These are phyloP conservation scores for Crenichthys baileyi DNA, from an alignment of 2,797 vertebrate genomes.

Conservation along the genomic window DNA sequence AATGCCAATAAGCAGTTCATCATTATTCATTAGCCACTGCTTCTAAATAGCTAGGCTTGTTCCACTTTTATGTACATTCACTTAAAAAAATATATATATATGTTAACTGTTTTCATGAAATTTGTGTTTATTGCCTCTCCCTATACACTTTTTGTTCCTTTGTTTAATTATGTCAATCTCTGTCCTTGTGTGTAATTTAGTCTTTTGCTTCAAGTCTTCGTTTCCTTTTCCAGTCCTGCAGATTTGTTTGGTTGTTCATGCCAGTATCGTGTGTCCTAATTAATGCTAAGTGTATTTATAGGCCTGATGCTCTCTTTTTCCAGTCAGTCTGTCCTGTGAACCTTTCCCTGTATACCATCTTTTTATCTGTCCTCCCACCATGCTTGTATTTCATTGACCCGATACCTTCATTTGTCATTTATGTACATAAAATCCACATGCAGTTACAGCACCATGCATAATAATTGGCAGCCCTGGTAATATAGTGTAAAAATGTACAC, in stretches of 20 bases:
- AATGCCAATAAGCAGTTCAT: neutral
- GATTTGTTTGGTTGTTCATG: neutral
- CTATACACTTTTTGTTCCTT: neutral
- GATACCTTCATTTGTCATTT: neutral
- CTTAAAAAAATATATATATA: neutral
- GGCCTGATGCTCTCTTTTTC: neutral
- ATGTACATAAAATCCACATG: neutral
- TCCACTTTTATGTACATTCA: neutral
- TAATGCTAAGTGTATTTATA: neutral
- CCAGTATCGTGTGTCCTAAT: constrained; percentile 2
- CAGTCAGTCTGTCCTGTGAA: neutral
- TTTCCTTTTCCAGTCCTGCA: neutral
- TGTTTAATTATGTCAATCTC: neutral
- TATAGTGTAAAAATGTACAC: neutral
- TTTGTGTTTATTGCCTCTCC: neutral
- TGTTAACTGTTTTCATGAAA: neutral
- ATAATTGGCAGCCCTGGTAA: neutral
- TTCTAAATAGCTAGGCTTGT: neutral
- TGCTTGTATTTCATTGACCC: neutral
- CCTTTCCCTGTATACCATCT: neutral
- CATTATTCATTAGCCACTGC: neutral
- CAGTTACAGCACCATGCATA: neutral
- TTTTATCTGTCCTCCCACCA: neutral
- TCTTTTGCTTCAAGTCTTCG: neutral
- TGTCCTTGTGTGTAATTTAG: neutral